Conservation (phyloP, 2,113 vertebrate genomes). For the Chaetodon trifascialis region DNA sequence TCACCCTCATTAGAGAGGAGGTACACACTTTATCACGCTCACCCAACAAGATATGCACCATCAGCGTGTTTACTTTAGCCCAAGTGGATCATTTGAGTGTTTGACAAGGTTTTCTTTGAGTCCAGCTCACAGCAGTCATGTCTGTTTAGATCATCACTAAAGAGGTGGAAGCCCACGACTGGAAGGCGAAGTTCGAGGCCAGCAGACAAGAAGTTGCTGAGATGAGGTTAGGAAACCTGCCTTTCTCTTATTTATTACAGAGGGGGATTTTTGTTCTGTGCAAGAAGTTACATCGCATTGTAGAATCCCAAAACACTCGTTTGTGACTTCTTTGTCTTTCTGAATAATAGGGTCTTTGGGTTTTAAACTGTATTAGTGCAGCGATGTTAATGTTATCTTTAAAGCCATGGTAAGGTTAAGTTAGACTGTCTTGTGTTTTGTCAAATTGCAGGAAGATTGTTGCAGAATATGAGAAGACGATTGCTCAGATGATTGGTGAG, state of each 20-base stretch:
- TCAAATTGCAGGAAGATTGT: conserved; percentile 91
- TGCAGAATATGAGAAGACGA: conserved; percentile 97
- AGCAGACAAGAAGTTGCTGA: conserved; percentile 92
- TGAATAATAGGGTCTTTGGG: neutral
- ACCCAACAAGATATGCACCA: neutral
- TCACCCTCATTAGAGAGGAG: conserved; percentile 95
- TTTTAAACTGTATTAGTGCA: neutral
- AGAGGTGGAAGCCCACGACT: conserved; percentile 92
- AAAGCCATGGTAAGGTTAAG: neutral
- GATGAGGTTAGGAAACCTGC: conserved; percentile 89
- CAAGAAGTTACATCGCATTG: neutral
- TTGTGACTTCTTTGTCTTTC: neutral
- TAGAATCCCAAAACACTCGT: neutral
- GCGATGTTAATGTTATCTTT: neutral
- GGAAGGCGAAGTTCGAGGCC: conserved; percentile 93
- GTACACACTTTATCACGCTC: conserved; percentile 69
- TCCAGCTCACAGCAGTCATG: conserved; percentile 19
- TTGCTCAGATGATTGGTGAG: conserved; percentile 98
- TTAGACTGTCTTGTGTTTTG: conserved; percentile 3
- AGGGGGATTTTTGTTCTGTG: neutral
- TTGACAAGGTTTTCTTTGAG: neutral
- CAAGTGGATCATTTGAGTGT: neutral
- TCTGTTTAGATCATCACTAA: conserved; percentile 92
- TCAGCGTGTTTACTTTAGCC: conserved; percentile 7
- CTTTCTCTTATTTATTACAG: neutral